phyloP scores from a whole-genome alignment of 2,888 invertebrate genomes.

The Drosophila cognata region DNA sequence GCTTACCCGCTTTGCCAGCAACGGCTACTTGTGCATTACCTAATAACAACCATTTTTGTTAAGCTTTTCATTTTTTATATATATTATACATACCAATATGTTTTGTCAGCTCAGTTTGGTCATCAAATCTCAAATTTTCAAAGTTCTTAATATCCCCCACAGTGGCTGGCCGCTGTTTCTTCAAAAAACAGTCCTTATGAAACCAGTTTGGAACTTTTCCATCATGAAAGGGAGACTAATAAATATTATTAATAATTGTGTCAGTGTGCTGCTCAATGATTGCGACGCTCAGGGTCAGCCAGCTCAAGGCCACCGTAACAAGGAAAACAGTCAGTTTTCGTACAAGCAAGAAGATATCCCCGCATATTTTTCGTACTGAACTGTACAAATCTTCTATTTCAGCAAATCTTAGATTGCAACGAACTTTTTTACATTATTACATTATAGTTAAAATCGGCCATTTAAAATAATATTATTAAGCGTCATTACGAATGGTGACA shows the following conservation, averaged over 20 bases:
- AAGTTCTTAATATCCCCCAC: slow-evolving; percentile 92
- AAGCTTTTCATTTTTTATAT: not conserved
- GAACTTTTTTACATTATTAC: not conserved
- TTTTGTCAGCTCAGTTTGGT: slow-evolving; percentile 92
- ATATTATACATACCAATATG: slow-evolving; percentile 87
- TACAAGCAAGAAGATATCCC: not conserved
- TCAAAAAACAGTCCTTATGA: slow-evolving; percentile 94
- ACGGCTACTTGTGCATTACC: slow-evolving; percentile 48
- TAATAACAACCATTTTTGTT: slow-evolving; percentile 24
- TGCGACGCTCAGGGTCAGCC: not conserved
- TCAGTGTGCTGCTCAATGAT: not conserved
- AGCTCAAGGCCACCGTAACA: not conserved
- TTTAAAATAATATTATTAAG: not conserved
- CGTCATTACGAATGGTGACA: not conserved
- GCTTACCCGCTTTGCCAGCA: slow-evolving; percentile 64
- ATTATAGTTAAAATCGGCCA: not conserved
- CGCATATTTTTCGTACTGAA: not conserved
- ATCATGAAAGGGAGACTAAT: slow-evolving; percentile 94
- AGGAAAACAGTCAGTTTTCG: not conserved
- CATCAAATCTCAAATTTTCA: slow-evolving; percentile 91
- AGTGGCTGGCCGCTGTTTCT: slow-evolving; percentile 90
- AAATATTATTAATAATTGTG: slow-evolving; percentile 48
- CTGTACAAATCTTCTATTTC: not conserved
- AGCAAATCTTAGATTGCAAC: too few species aligned
- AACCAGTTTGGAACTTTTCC: slow-evolving; percentile 95